Evolutionary conservation across 2,113 vertebrate genomes (phyloP).

Genomic region (Nannospalax galili): DNA sequence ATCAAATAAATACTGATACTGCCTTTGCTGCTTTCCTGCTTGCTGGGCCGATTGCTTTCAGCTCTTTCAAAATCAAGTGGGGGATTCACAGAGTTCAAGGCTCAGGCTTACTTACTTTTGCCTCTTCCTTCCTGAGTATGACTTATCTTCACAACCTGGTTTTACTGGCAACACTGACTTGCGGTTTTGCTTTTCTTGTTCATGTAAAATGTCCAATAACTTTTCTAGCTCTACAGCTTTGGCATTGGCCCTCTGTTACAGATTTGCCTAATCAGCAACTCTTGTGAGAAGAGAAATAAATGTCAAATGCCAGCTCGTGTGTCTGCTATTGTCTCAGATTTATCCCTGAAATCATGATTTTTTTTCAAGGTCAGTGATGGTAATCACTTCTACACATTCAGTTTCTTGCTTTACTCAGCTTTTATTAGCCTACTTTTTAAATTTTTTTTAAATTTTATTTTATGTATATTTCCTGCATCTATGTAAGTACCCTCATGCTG

Average conservation of each 20-base stretch:
- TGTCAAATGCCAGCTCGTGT: not conserved
- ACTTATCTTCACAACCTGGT: not conserved
- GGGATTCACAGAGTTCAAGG: not conserved
- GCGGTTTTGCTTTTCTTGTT: not conserved
- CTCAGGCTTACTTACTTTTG: not conserved
- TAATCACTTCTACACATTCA: not conserved
- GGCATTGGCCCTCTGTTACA: not conserved
- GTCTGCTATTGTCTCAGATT: not conserved
- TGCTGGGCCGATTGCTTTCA: not conserved
- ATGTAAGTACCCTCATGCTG: no score
- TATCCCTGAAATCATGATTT: not conserved
- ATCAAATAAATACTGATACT: not conserved
- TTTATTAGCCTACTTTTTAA: not conserved
- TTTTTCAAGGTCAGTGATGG: not conserved
- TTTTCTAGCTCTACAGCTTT: not conserved
- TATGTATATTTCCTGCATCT: not conserved
- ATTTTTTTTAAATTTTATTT: not conserved
- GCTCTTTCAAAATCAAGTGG: not conserved
- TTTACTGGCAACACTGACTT: not conserved
- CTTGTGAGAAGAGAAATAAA: not conserved
- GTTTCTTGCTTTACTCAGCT: not conserved
- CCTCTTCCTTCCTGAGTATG: not conserved
- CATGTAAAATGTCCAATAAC: not conserved
- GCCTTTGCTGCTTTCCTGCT: not conserved
- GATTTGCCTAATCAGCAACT: not conserved